Evolutionary conservation across 2,797 vertebrate species (phyloP), one percentile per base, ranked within the genome.

Genomic region (Sebastes trivittatus): DNA sequence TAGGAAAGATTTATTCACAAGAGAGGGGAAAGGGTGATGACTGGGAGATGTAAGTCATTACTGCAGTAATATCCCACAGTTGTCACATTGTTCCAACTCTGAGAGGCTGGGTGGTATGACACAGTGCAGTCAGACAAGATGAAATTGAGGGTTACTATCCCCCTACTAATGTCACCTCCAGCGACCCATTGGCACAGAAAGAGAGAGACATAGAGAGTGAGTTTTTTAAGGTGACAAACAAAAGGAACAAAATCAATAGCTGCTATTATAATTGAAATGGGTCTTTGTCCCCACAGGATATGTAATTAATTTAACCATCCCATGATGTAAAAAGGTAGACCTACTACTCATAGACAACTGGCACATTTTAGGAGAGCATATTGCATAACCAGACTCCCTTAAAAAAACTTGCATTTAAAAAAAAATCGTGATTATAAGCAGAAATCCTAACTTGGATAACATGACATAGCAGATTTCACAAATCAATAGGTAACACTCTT

Each of bases 21-120:
- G 23, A 22, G 32, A 81, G 73, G 58, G 81, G 77, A 86, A 70
- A 75, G 25, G 72, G 4, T 82, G 76, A 80, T 34, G 82, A 52
- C 72, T 70, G 71, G 77, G 78, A 85, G 55, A 77, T 68, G 55
- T 6, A 74, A 84, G 90, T 86, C 84, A 87, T 83, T 80, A 77
- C 6, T 78, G 54, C 77, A 76, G 27, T 38, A 62, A 80, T 77
- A 64, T 72, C 70, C 34, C 68, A 80, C 42, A 65, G 70, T 64
- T 87, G 62, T 84, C 82, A 78, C 52, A 46, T 18, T 78, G 55
- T 56, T 79, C 72, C 32, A 23, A 34, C 67, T 84, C 20, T 63
- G 61, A 38, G 52, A 74, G 16, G 34, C 76, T 72, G 70, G 58
- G 29, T 58, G 49, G 70, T 56, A 52, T n/a, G 25, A 64, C 73